phyloP scores from a whole-genome alignment of 2,888 invertebrate genomes.

The Papilio protenor region DNA sequence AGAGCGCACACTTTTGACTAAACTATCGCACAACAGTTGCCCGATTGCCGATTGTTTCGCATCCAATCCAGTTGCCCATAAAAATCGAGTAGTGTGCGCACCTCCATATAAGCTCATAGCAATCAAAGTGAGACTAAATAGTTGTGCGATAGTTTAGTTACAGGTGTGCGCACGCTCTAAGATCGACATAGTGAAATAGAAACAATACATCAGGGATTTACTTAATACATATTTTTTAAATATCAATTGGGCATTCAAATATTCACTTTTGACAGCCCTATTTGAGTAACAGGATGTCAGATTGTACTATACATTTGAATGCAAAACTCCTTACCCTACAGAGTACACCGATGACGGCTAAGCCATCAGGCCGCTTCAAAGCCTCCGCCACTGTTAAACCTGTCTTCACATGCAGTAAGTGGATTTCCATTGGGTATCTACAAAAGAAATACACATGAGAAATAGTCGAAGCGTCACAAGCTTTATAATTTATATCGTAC shows the following conservation, averaged over 20 bases:
- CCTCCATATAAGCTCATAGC: too few species aligned
- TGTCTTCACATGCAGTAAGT: conserved; percentile 73
- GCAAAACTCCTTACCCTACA: conserved; percentile 59
- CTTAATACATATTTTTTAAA: neutral
- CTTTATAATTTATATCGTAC: neutral
- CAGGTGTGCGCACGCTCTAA: too few species aligned
- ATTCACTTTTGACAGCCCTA: neutral
- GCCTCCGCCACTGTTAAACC: conserved; percentile 67
- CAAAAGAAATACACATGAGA: conserved; percentile 1
- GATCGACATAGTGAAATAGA: neutral
- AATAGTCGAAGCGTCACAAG: neutral
- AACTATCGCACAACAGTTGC: too few species aligned
- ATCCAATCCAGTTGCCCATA: too few species aligned
- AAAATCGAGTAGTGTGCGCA: too few species aligned
- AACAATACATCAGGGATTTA: neutral
- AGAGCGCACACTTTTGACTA: neutral
- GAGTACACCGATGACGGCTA: conserved; percentile 69
- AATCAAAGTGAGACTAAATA: too few species aligned
- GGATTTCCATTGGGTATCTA: conserved; percentile 77
- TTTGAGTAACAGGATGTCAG: neutral
- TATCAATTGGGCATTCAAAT: neutral
- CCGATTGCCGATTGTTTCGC: too few species aligned
- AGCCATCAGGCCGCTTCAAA: conserved; percentile 63
- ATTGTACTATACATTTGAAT: neutral
- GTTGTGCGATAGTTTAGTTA: too few species aligned